These are phyloP conservation scores for Chamaea fasciata DNA, from an alignment of 2,113 vertebrate species.

Conservation along the genomic window DNA sequence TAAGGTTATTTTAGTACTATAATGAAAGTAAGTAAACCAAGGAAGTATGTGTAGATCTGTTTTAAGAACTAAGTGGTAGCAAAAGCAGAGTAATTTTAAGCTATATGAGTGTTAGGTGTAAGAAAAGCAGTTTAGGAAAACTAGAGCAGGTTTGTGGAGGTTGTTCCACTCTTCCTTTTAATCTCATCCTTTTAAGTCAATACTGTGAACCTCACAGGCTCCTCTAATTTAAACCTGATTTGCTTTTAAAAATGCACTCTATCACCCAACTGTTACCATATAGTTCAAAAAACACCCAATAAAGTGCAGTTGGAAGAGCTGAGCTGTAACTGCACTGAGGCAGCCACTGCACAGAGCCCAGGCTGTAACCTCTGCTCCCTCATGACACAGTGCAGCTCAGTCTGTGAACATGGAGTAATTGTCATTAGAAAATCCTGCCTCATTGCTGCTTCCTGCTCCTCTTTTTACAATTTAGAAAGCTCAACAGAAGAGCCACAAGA, in stretches of 20 bases:
- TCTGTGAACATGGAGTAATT: background rate
- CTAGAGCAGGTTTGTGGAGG: background rate
- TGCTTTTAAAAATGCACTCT: background rate
- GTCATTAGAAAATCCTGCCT: background rate
- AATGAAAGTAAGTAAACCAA: background rate
- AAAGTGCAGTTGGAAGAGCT: background rate
- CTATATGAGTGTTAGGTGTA: accelerated
- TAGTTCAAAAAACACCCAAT: background rate
- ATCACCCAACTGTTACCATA: background rate
- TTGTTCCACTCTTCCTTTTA: background rate
- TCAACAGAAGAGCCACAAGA: background rate
- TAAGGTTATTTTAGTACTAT: background rate
- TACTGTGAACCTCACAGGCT: background rate
- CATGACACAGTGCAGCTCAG: background rate
- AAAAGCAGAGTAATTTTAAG: background rate
- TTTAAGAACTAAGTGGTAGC: background rate
- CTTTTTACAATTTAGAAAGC: background rate
- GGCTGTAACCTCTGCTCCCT: background rate
- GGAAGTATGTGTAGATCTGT: background rate
- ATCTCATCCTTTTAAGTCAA: background rate
- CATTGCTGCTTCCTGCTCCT: background rate
- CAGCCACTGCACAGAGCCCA: background rate
- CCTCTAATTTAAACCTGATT: background rate
- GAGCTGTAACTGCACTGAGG: background rate
- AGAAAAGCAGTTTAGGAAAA: background rate